Evolutionary conservation across 2,113 vertebrate genomes (phyloP).

Genomic region (Irena cyanogastra): DNA sequence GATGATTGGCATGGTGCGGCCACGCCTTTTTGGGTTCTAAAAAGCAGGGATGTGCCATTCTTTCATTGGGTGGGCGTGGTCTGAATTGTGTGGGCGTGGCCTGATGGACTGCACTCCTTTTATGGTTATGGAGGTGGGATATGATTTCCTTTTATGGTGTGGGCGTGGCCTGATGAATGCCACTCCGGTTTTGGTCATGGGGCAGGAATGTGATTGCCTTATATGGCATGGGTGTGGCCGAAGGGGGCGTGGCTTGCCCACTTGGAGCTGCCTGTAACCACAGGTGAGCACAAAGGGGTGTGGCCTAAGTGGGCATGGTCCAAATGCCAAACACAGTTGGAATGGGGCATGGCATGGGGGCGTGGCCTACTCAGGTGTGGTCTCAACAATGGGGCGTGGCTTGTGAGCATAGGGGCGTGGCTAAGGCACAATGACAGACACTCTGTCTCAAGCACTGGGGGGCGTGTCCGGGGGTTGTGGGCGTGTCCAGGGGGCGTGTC

Average conservation of each 20-base stretch:
- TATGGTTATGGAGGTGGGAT: too few species aligned
- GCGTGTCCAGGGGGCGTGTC: neutral
- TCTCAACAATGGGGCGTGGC: rapidly evolving
- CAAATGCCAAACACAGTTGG: too few species aligned
- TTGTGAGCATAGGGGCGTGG: neutral
- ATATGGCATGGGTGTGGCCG: too few species aligned
- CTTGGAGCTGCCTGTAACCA: rapidly evolving
- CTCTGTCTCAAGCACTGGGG: too few species aligned
- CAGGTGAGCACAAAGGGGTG: neutral
- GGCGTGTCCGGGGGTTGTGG: rapidly evolving
- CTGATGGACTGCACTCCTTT: rapidly evolving
- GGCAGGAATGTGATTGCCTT: rapidly evolving
- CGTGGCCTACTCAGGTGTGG: neutral
- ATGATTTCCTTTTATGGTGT: rapidly evolving
- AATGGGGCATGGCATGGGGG: too few species aligned
- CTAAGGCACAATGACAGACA: rapidly evolving
- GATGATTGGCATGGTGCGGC: neutral
- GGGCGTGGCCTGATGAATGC: too few species aligned
- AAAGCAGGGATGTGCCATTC: rapidly evolving
- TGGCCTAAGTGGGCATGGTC: neutral
- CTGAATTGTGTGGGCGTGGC: rapidly evolving
- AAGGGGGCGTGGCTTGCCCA: neutral
- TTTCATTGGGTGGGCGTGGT: neutral
- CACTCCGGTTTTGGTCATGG: too few species aligned
- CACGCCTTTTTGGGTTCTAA: too few species aligned